Base-by-base conservation (phyloP, 2,888 invertebrate species). In the Drosophila mercatorum region DNA sequence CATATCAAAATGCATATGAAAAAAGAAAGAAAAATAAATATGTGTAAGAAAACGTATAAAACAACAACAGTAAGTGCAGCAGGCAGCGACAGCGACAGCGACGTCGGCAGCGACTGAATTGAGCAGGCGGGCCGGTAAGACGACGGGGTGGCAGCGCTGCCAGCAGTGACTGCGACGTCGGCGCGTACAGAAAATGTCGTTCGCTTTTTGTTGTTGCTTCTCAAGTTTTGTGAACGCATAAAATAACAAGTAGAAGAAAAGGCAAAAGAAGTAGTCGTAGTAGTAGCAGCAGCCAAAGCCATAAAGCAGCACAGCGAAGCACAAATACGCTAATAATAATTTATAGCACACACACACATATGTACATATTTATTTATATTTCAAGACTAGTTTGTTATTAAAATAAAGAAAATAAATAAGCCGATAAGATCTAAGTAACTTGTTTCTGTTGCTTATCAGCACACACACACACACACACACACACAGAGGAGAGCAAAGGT, bases 1-100 rank as follows among this genome's bases (percentile, higher is more conserved):
- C 81, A 89, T 75, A 79, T 80, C 58, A 81, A 83, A 88, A 74
- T 83, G 81, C 89, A 88, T 88, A 83, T 83, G 84, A 77, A 86
- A 64, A 78, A 17, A 17, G 17, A 17, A 75, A 62, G 68, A 67
- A 77, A 77, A 51, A 62, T 26, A 62, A 34, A 53, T 59, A 64
- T 68, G 66, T 72, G 68, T 68, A 78, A 71, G 78, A 78, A 78
- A 78, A 74, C 70, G 78, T 60, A 78, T 70, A 77, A 78, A 68
- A 58, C 62, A 60, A 65, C 63, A 76, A 78, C 65, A 74, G 51
- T 61, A 69, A 76, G 55, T 66, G 78, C 78, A 72, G 80, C 75
- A 70, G 56, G 40, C 49, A n/a, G 78, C 80, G 59, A 70, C 75
- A 63, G 11, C 44, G 22, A 70, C 75, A 66, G 22, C 44, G 22